phyloP scores from a whole-genome alignment of 1,140 invertebrate species.

The Trichonephila clavipes region DNA sequence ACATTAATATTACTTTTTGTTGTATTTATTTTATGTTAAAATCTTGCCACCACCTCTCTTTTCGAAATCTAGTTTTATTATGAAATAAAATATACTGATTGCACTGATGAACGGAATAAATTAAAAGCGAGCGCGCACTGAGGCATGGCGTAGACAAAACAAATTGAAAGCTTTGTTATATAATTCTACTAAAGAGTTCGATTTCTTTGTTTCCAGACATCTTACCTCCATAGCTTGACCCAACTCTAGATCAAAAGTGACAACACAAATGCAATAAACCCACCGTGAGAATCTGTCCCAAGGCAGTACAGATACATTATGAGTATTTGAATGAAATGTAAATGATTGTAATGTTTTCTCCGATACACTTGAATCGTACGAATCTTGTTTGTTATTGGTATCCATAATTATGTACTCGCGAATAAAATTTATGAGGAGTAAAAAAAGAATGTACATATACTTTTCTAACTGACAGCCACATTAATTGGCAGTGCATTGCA shows the following conservation, averaged over 20 bases:
- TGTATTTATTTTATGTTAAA: no score
- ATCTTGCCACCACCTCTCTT: no score
- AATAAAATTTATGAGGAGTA: background rate
- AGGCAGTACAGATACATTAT: constrained; percentile 78
- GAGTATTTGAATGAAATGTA: constrained; percentile 15
- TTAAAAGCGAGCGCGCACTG: no score
- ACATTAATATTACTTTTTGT: no score
- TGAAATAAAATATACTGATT: no score
- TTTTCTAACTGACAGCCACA: background rate
- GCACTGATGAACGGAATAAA: no score
- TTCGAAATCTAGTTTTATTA: no score
- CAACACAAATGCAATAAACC: constrained; percentile 97
- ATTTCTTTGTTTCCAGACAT: background rate
- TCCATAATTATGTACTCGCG: background rate
- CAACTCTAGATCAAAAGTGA: constrained; percentile 98
- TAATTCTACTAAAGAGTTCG: background rate
- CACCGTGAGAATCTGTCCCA: constrained; percentile 91
- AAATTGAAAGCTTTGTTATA: no score
- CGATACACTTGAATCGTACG: background rate
- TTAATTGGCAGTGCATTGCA: background rate
- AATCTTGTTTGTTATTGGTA: background rate
- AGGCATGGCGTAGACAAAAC: no score
- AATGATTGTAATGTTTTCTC: constrained; percentile 25
- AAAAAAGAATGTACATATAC: background rate
- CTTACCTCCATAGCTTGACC: constrained; percentile 96